Evolutionary conservation across 2,113 vertebrate genomes (phyloP), one percentile per base, ranked within the genome.

Genomic region (Ochotona princeps): DNA sequence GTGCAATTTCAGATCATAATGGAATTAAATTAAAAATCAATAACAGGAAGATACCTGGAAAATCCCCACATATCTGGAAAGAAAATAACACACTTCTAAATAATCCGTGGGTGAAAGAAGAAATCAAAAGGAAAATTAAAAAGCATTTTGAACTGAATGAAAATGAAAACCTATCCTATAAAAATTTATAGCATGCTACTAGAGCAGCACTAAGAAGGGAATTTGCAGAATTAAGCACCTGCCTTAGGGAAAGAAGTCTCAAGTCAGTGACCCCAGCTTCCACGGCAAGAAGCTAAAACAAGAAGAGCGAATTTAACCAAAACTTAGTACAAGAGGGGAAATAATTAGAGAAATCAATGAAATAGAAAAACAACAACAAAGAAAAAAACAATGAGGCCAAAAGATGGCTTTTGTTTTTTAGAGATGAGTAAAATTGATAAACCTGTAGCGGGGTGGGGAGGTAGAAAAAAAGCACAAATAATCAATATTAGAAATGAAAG

Each of bases 101-200:
- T 93, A 96, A 94, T 80, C 61, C 72, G 73, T 80, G 76, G 47
- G 25, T 70, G 47, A 93, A 89, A 89, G 74, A 81, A 72, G 57
- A 95, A 89, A 87, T 67, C 67, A 91, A 76, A 90, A 86, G 75
- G 57, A 51, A 93, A 94, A 95, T 93, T 80, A 72, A 69, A 92
- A 93, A 80, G 69, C 54, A 91, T 93, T 78, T 51, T 83, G 61
- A 94, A 73, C 26, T 67, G 30, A 32, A 82, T 81, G 76, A 95
- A 93, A 96, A 63, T 63, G 17, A 83, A 92, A 84, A 83, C n/a
- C 72, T 72, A 26, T 54, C 18, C 11, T 72, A 44, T n/a, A 32
- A 90, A 87, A 87, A 63, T 20, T 28, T 84, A 66, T 51, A 12
- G 9, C 14, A 28, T 80, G 83, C 82, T 61, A 60, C 23, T 32